These are phyloP conservation scores for Betta splendens DNA, from an alignment of 2,797 vertebrate genomes.

Conservation along the genomic window DNA sequence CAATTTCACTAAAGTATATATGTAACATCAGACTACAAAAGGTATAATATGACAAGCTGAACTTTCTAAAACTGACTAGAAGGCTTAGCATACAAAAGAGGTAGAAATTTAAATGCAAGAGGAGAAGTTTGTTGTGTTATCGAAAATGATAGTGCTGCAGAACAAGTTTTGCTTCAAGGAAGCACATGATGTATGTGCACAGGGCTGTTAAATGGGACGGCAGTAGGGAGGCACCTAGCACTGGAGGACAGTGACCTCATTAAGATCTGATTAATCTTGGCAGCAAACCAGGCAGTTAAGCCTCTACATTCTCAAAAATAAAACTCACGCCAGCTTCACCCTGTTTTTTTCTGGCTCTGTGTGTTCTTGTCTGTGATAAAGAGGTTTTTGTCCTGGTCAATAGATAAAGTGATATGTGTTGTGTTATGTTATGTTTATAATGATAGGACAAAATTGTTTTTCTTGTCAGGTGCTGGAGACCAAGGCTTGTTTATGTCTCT, in stretches of 20 bases:
- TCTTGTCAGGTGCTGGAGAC: conserved; percentile 92
- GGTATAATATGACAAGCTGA: no score
- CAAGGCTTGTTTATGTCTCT: conserved; percentile 92
- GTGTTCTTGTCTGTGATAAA: not conserved
- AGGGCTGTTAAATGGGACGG: conserved; percentile 3
- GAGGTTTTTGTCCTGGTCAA: not conserved
- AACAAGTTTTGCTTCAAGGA: not conserved
- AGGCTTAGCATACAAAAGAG: no score
- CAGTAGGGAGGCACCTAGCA: conserved; percentile 3
- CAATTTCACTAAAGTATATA: no score
- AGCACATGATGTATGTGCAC: not conserved
- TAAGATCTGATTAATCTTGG: not conserved
- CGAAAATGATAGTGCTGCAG: not conserved
- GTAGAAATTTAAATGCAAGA: not conserved
- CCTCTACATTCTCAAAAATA: not conserved
- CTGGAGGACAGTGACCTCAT: not conserved
- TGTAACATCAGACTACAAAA: no score
- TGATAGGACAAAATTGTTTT: no score
- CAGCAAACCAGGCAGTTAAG: not conserved
- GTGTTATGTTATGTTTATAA: no score
- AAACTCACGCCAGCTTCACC: not conserved
- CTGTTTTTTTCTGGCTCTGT: not conserved
- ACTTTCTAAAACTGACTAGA: no score
- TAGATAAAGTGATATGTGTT: no score
- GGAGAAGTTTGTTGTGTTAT: not conserved